Evolutionary conservation across 1,140 invertebrate species (phyloP), one percentile per base, ranked within the genome.

Genomic region (Apocrypta bakeri): DNA sequence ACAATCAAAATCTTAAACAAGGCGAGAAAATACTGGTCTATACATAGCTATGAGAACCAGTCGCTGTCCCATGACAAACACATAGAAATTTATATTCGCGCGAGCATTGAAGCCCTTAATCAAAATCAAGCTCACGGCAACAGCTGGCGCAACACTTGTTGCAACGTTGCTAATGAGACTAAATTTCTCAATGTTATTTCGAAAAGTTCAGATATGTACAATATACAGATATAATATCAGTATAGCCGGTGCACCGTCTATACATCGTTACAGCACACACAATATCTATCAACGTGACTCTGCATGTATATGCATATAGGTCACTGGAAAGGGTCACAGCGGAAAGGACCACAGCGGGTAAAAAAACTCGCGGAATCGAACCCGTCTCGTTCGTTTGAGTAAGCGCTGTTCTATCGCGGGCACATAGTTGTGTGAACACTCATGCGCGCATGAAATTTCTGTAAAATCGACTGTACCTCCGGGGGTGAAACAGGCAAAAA

Each of bases 111-210:
- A 76, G 63, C 14, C 21, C 63, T 76, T 31, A 61, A 64, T 76
- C 7, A 17, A 25, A 61, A 64, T 76, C 7, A 17, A 25, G 48
- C 4, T 1, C n/a, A 56, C 48, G 21, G 48, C 8, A 17, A 17
- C 48, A 56, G 17, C n/a, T 76, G 24, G 24, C 37, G 31, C 33
- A 63, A n/a, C 63, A 63, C 25, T 64, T 76, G 21, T 9, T 76
- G 31, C 42, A 56, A 69, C 4, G 31, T 69, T 25, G 27, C 27
- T 79, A 69, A 56, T 48, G n/a, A 37, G 17, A 2, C 17, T 24
- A 79, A 79, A 79, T 79, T 61, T 37, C 24, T 79, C 37, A n/a
- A n/a, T 24, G 68, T 71, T 31, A 69, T 48, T 79, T 69, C 29
- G 27, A 48, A 48, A 48, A 31, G 8, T 37, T 17, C 37, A 64